A percentile compares a stretch with the other conserved stretches of the same genome.
Conservation (phyloP, 2,113 vertebrate genomes). For the Labeo rohita region DNA sequence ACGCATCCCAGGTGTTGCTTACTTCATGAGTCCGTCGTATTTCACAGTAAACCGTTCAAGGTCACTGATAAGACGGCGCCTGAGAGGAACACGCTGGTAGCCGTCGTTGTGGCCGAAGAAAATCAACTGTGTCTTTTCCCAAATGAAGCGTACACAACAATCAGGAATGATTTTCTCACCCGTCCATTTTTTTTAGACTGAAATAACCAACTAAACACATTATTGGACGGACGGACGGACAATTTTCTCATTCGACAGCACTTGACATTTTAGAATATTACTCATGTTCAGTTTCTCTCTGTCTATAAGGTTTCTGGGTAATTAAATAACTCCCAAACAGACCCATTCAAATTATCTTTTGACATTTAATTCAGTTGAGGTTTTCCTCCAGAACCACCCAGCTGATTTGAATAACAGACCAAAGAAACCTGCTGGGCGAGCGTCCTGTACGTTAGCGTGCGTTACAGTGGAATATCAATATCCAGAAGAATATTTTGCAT, state of each 20-base stretch:
- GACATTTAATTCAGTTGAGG: slow-evolving; percentile 1
- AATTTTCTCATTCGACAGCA: background rate
- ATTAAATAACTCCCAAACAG: slow-evolving; percentile 36
- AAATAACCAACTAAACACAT: background rate
- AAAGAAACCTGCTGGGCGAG: background rate
- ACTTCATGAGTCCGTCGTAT: background rate
- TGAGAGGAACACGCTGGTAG: background rate
- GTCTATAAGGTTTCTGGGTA: slow-evolving; percentile 16
- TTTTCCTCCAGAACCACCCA: background rate
- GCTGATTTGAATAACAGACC: slow-evolving; percentile 27
- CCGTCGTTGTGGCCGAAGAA: background rate
- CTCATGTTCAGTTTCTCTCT: background rate
- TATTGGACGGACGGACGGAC: background rate
- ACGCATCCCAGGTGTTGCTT: slow-evolving; percentile 38
- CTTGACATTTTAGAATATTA: slow-evolving; percentile 18
- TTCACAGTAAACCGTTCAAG: slow-evolving; percentile 26
- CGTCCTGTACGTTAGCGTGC: background rate
- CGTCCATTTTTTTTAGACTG: background rate
- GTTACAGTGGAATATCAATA: background rate
- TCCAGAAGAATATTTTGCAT: background rate
- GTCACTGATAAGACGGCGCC: background rate
- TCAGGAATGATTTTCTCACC: background rate
- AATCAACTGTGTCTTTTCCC: background rate
- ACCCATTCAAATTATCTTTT: slow-evolving; percentile 18
- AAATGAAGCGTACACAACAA: background rate